Base-by-base conservation (phyloP, 2,113 vertebrate genomes). In the Callionymus lyra region DNA sequence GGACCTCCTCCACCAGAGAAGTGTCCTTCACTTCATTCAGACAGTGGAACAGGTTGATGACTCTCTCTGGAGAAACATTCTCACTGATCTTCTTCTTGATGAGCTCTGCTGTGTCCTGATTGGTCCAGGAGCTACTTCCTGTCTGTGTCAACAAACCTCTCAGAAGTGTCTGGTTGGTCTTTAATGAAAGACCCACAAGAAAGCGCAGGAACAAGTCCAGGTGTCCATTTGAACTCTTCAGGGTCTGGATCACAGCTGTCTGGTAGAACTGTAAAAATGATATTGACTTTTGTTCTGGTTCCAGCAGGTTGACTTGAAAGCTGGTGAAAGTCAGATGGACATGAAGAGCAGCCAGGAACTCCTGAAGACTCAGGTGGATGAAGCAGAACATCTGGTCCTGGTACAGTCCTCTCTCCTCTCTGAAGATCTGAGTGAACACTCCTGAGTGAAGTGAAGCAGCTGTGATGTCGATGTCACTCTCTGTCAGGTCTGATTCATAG, bases 1-100 rank as follows among this genome's bases (percentile, higher is more conserved):
- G 46, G 19, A 48, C 38, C 21, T 39, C 19, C 34, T 47, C 19
- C 17, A 47, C 34, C 34, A 47, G 12, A 6, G 45, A 47, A 10
- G 12, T 6, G 14, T 47, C 19, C n/a, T n/a, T 19, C 31, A 45
- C 10, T 12, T 45, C 43, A 1, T 34, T 45, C 1, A 45, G 31
- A 12, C 43, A 45, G 34, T 46, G 34, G n/a, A 46, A 35, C 17
- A 36, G 13, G 33, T 46, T 46, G 17, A 46, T 36, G 34, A 16
- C 32, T 11, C 14, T 10, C 27, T 31, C 46, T 13, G 35, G 14
- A 10, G 27, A 13, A 11, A 17, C 15, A 3, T 17, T 6, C 8
- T 16, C 27, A 2, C 13, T 18, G 2, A 48, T 48, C 6, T 31
- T 16, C 16, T 39, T 12, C 15, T 48, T 39, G 27, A 48, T 39